phyloP scores from a whole-genome alignment of 2,797 vertebrate species.

The Sciurus vulgaris region DNA sequence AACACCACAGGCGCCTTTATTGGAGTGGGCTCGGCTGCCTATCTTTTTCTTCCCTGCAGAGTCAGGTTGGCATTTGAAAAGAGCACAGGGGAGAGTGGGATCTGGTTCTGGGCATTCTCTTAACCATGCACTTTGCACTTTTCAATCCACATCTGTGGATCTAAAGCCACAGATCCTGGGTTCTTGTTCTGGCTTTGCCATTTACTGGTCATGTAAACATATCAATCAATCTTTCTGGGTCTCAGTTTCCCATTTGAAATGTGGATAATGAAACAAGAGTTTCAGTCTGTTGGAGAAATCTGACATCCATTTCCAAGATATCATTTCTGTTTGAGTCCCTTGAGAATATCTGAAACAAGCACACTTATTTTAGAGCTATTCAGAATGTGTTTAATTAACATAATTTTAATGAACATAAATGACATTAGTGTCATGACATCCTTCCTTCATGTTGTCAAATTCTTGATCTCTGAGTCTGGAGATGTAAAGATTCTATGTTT shows the following conservation, averaged over 20 bases:
- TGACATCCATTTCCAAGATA: background rate
- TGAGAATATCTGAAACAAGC: background rate
- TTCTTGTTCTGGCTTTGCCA: background rate
- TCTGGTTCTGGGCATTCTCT: background rate
- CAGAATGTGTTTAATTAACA: background rate
- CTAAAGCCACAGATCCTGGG: background rate
- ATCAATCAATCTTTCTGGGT: background rate
- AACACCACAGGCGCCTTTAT: background rate
- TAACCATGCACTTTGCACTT: background rate
- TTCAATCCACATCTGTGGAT: background rate
- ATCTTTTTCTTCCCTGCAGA: slow-evolving; percentile 26
- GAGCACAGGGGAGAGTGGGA: background rate
- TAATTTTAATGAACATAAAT: background rate
- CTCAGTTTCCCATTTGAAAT: slow-evolving; percentile 46
- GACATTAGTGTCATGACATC: background rate
- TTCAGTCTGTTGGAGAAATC: background rate
- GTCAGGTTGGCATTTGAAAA: slow-evolving; percentile 48
- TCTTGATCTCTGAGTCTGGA: background rate
- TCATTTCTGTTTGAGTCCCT: background rate
- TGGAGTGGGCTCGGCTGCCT: background rate
- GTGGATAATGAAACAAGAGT: background rate
- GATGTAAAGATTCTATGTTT: background rate
- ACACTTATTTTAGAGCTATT: background rate
- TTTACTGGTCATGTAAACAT: background rate
- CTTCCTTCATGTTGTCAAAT: background rate